Evolutionary conservation across 2,888 invertebrate genomes (phyloP).

Genomic region (Mythimna lalbum): DNA sequence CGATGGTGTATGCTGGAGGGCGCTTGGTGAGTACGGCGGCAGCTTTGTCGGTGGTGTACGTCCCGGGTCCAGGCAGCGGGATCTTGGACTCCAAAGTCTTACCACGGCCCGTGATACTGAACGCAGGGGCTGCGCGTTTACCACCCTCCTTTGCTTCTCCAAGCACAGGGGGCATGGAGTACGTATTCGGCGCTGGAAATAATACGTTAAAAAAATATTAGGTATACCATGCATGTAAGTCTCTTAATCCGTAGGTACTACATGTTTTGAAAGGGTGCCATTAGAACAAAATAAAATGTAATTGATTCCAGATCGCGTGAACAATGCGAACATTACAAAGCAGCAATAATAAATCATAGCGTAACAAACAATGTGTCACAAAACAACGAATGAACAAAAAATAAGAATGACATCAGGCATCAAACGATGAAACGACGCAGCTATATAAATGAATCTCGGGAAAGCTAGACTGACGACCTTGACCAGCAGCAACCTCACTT

Average conservation of each 20-base stretch:
- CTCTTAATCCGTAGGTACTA: conserved; percentile 1
- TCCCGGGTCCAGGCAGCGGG: conserved; percentile 95
- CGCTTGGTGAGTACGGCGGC: conserved; percentile 81
- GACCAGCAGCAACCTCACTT: neutral
- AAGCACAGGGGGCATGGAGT: conserved; percentile 95
- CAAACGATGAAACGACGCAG: conserved; percentile 20
- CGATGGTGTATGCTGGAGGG: conserved; percentile 97
- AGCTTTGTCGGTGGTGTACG: conserved; percentile 92
- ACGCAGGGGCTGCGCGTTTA: conserved; percentile 95
- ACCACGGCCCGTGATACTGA: conserved; percentile 96
- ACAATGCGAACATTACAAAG: conserved; percentile 35
- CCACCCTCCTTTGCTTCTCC: conserved; percentile 89
- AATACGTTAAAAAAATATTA: conserved; percentile 24
- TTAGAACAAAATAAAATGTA: conserved; percentile 3
- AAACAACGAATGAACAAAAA: conserved; percentile 37
- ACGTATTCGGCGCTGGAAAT: conserved; percentile 95
- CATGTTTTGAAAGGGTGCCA: neutral
- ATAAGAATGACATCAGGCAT: conserved; percentile 55
- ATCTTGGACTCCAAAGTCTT: conserved; percentile 88
- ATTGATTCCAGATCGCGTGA: conserved; percentile 2
- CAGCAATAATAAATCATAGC: conserved; percentile 42
- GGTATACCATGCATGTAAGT: neutral
- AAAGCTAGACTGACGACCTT: conserved; percentile 35
- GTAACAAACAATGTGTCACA: conserved; percentile 53
- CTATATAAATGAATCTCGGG: conserved; percentile 17